These are phyloP conservation scores for Planococcus citri DNA, from an alignment of 1,140 invertebrate genomes.

Conservation along the genomic window DNA sequence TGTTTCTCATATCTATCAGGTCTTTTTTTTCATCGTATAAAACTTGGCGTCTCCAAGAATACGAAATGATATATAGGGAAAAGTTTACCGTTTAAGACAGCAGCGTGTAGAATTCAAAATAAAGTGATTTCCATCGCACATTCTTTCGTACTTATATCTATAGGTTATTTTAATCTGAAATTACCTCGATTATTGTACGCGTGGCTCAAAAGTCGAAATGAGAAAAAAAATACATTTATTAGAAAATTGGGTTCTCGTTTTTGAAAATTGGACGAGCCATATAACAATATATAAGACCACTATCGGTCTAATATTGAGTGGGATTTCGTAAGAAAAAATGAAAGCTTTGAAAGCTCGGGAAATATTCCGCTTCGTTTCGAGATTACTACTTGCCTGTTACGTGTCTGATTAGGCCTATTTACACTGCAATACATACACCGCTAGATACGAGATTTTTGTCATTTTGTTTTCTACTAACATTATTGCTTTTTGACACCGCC, in stretches of 20 bases:
- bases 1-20: too few relatives aligned
- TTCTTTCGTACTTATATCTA: too few relatives aligned
- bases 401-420: slow-evolving; percentile 6
- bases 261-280: not conserved
- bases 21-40: too few relatives aligned
- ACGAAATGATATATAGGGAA: too few relatives aligned
- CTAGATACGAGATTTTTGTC: slow-evolving; percentile 2
- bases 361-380: not conserved
- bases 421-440: not conserved
- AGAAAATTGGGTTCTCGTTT: not conserved
- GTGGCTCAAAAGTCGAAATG: too few relatives aligned
- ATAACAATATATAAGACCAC: not conserved
- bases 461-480: slow-evolving; percentile 8
- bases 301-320: not conserved
- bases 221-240: not conserved
- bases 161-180: too few relatives aligned
- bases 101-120: too few relatives aligned
- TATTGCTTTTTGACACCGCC: not conserved
- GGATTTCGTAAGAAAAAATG: not conserved
- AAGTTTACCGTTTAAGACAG: too few relatives aligned
- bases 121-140: too few relatives aligned
- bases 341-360: not conserved
- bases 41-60: too few relatives aligned
- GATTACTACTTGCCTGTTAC: not conserved
- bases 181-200: too few relatives aligned